These are phyloP conservation scores for Erythrolamprus reginae DNA, from an alignment of 2,113 vertebrate genomes.

Conservation along the genomic window DNA sequence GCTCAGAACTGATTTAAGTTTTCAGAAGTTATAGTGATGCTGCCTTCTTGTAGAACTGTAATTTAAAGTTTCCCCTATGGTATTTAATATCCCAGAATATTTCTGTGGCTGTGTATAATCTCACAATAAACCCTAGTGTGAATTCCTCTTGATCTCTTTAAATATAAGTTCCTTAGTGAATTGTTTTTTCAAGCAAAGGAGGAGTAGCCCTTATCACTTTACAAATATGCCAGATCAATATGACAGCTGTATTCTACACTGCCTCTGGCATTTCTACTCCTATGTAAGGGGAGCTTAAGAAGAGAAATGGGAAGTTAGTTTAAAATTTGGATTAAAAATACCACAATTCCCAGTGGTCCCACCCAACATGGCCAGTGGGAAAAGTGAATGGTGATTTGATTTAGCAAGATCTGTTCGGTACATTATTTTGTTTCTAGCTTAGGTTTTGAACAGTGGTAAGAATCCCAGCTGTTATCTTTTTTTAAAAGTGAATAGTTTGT, in stretches of 20 bases:
- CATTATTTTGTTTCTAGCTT: neutral
- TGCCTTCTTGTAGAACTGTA: neutral
- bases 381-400: neutral
- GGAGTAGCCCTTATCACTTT: neutral
- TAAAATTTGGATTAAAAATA: neutral
- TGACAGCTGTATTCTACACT: neutral
- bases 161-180: neutral
- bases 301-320: slow-evolving; percentile 12
- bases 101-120: neutral
- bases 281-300: neutral
- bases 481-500: neutral
- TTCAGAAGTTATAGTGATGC: neutral
- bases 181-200: neutral
- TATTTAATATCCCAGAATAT: neutral
- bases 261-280: neutral
- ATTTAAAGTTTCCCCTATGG: neutral
- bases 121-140: neutral
- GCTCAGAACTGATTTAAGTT: neutral
- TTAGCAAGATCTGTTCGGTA: neutral
- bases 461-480: neutral
- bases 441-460: neutral
- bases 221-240: neutral
- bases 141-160: neutral
- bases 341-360: neutral
- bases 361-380: neutral